Conservation (phyloP, 2,797 vertebrate genomes). For the Babyrousa celebensis region DNA sequence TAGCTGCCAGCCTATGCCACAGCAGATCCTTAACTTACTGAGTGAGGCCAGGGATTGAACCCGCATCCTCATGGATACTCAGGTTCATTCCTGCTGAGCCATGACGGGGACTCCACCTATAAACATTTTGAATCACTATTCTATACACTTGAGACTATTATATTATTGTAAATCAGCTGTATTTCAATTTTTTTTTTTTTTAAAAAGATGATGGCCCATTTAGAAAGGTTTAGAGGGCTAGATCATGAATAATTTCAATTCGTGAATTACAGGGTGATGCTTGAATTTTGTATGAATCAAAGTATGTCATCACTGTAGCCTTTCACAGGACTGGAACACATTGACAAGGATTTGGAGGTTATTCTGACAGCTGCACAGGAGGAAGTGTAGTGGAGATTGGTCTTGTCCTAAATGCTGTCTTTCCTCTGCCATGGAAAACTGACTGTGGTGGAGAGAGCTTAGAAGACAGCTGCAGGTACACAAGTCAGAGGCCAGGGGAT, state of each 20-base stretch:
- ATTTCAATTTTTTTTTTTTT: not conserved
- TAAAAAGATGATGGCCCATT: not conserved
- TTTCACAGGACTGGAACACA: not conserved
- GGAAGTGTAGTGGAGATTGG: rapidly evolving
- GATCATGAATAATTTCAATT: not conserved
- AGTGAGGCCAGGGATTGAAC: too few species aligned
- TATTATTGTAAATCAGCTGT: not conserved
- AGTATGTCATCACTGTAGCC: not conserved
- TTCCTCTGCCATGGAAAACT: not conserved
- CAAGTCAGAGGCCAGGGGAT: rapidly evolving
- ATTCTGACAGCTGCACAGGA: not conserved
- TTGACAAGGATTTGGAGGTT: not conserved
- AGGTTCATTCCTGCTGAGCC: too few species aligned
- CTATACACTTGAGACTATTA: not conserved
- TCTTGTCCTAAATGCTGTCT: not conserved
- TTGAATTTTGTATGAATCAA: not conserved
- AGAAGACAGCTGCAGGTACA: not conserved
- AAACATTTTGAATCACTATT: not conserved
- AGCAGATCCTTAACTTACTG: too few species aligned
- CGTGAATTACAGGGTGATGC: not conserved
- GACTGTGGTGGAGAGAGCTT: not conserved
- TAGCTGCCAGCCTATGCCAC: too few species aligned
- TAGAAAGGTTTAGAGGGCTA: not conserved
- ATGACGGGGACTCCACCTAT: too few species aligned
- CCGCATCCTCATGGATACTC: too few species aligned